Conservation (phyloP, 2,113 vertebrate species). For the Orcinus orca region DNA sequence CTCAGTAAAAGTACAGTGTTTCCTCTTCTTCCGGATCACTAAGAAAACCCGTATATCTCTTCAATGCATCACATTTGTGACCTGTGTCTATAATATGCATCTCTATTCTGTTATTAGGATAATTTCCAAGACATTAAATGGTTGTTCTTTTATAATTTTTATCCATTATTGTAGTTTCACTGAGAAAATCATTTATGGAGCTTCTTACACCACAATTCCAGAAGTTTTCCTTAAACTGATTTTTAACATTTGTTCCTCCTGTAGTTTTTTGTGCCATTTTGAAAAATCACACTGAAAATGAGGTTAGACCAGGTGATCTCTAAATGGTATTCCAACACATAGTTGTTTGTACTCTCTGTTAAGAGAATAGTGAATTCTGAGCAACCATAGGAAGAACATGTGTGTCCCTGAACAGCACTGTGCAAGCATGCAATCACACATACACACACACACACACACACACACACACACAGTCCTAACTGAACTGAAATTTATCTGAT, state of each 20-base stretch:
- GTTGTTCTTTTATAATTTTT: neutral
- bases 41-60: neutral
- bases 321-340: neutral
- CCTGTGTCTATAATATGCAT: neutral
- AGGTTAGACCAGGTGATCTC: neutral
- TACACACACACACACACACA: neutral
- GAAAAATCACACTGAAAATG: neutral
- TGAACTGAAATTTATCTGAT: neutral
- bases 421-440: neutral
- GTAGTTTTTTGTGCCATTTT: neutral
- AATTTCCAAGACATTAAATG: neutral
- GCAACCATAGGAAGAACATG: neutral
- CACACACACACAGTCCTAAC: neutral
- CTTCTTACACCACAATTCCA: neutral
- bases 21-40: neutral
- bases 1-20: neutral
- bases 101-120: neutral
- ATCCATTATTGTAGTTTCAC: neutral
- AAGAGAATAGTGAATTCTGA: neutral
- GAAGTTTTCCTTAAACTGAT: neutral
- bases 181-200: neutral
- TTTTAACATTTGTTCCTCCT: neutral
- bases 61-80: neutral
- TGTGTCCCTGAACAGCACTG: neutral
- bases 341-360: neutral